phyloP scores from a whole-genome alignment of 2,888 invertebrate genomes.

The Linnaemya tessellans region DNA sequence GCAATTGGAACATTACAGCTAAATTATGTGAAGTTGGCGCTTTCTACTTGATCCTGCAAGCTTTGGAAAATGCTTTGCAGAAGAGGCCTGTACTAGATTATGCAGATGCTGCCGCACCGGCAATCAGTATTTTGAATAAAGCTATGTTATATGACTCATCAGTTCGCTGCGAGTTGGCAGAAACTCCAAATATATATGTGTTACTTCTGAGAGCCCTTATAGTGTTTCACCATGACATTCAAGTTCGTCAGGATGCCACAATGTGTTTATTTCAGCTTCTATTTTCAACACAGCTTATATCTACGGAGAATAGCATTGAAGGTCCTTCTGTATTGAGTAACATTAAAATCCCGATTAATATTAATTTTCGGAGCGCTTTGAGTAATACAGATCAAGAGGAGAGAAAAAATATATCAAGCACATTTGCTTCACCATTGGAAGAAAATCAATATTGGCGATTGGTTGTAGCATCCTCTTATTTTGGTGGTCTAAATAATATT shows the following conservation, averaged over 20 bases:
- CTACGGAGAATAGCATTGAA: conserved; percentile 69
- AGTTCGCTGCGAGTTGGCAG: conserved; percentile 77
- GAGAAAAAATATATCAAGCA: not conserved
- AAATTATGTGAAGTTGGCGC: conserved; percentile 75
- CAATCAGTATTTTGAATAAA: conserved; percentile 79
- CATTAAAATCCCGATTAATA: conserved; percentile 77
- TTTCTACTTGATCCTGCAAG: conserved; percentile 75
- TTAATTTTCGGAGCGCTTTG: conserved; percentile 67
- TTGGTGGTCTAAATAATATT: conserved; percentile 50
- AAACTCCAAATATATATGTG: conserved; percentile 76
- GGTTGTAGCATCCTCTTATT: conserved; percentile 69
- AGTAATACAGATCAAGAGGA: conserved; percentile 23
- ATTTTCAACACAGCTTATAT: conserved; percentile 75
- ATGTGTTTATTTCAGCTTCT: conserved; percentile 79
- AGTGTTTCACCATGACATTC: conserved; percentile 76
- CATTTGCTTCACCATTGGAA: conserved; percentile 50
- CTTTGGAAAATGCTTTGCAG: conserved; percentile 76
- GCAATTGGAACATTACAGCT: conserved; percentile 75
- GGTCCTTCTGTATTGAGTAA: conserved; percentile 74
- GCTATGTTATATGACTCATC: conserved; percentile 76
- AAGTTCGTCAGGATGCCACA: conserved; percentile 77
- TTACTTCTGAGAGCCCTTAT: conserved; percentile 79
- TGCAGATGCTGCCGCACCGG: conserved; percentile 77
- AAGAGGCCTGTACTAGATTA: conserved; percentile 74
- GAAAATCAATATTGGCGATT: conserved; percentile 76